Percentiles rank a stretch among this genome's conserved stretches.
phyloP scores from a whole-genome alignment of 2,888 invertebrate species.

The Polyommatus icarus region DNA sequence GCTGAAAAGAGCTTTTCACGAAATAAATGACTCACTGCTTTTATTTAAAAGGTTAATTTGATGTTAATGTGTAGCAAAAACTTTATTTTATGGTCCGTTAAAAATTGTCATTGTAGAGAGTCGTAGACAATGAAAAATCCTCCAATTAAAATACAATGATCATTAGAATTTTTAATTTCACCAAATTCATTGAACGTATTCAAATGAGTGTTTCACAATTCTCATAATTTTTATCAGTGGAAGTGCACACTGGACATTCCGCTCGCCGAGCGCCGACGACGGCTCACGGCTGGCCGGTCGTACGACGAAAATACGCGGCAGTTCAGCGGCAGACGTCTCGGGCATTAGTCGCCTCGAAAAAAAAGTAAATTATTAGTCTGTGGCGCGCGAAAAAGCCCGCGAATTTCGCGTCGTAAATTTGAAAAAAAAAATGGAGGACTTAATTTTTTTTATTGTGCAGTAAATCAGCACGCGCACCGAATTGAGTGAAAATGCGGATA shows the following conservation, averaged over 20 bases:
- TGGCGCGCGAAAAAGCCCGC: slow-evolving; percentile 38
- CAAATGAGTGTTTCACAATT: slow-evolving; percentile 27
- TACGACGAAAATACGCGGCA: slow-evolving; percentile 35
- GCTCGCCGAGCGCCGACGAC: neutral
- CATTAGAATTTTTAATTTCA: slow-evolving; percentile 23
- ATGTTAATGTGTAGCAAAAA: neutral
- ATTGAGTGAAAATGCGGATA: slow-evolving; percentile 43
- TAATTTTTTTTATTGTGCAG: slow-evolving; percentile 22
- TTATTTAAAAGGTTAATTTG: neutral
- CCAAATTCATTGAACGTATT: slow-evolving; percentile 29
- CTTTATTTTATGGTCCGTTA: neutral
- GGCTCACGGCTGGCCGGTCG: neutral
- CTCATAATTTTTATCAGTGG: slow-evolving; percentile 24
- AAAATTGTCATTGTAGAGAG: neutral
- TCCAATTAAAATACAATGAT: slow-evolving; percentile 26
- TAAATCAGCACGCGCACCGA: slow-evolving; percentile 18
- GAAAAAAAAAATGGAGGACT: slow-evolving; percentile 29
- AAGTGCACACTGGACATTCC: slow-evolving; percentile 25
- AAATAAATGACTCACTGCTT: neutral
- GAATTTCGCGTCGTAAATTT: slow-evolving; percentile 33
- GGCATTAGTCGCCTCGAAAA: slow-evolving; percentile 37
- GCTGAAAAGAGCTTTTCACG: neutral
- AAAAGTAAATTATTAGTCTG: slow-evolving; percentile 24
- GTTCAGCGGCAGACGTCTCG: slow-evolving; percentile 39
- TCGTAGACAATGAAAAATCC: slow-evolving; percentile 22